Conservation (phyloP, 2,113 vertebrate species). For the Okapia johnstoni region DNA sequence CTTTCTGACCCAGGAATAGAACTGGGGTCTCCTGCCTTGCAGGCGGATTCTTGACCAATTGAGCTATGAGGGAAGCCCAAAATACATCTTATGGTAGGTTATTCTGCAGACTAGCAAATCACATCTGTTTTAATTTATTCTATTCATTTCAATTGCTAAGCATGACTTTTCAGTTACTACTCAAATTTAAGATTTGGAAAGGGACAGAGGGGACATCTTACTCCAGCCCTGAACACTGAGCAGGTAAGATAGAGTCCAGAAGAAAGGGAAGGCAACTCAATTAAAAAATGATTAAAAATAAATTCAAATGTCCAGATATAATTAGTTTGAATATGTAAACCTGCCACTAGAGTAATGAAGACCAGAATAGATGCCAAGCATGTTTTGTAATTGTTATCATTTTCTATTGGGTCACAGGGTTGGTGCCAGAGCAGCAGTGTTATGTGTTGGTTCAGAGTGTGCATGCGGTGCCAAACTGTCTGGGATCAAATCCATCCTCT, state of each 20-base stretch:
- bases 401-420: neutral
- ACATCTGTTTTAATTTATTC: neutral
- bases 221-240: neutral
- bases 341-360: neutral
- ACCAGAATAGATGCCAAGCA: neutral
- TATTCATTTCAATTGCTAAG: neutral
- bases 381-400: neutral
- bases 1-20: neutral
- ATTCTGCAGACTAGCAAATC: neutral
- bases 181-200: conserved; percentile 2
- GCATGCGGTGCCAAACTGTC: no score
- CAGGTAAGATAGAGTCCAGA: neutral
- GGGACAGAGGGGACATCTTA: neutral
- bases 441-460: neutral
- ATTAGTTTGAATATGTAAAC: neutral
- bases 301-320: neutral
- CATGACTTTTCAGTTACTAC: neutral
- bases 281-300: neutral
- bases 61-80: neutral
- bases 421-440: neutral
- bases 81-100: neutral
- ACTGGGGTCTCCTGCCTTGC: neutral
- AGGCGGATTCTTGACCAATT: neutral
- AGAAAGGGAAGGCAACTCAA: neutral
- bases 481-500: neutral